A percentile compares a stretch with the other conserved stretches of the same genome.
These are phyloP conservation scores for Oryzias javanicus DNA, from an alignment of 2,113 vertebrate genomes.

Conservation along the genomic window DNA sequence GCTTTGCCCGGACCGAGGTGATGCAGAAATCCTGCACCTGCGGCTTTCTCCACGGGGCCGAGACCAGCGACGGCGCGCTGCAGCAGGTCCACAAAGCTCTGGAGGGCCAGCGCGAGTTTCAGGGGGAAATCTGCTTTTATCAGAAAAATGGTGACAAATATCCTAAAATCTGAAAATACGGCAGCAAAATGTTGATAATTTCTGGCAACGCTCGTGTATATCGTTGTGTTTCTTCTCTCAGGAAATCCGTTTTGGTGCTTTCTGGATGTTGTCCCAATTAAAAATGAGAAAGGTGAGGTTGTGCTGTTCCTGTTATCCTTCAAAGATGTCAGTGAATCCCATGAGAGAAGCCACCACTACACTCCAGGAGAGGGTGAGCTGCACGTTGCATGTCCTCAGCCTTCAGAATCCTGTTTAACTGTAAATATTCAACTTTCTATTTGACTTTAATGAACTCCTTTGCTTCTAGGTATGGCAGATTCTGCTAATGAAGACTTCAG, in stretches of 20 bases:
- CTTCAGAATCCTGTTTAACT: neutral
- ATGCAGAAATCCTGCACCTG: conserved; percentile 97
- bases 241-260: conserved; percentile 89
- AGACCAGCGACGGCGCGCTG: conserved; percentile 84
- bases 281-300: conserved; percentile 95
- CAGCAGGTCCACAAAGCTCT: conserved; percentile 87
- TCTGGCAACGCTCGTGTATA: too few relatives aligned
- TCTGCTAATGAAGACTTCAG: conserved; percentile 76
- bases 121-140: conserved; percentile 91
- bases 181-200: too few relatives aligned
- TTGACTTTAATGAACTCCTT: neutral
- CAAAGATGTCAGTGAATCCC: conserved; percentile 89
- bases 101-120: conserved; percentile 89
- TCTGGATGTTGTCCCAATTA: conserved; percentile 95
- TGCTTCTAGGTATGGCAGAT: conserved; percentile 51
- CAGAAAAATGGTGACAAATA: conserved; percentile 84
- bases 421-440: neutral
- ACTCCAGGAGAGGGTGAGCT: conserved; percentile 79
- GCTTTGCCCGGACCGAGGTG: conserved; percentile 89
- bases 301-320: conserved; percentile 96
- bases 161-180: neutral
- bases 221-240: conserved; percentile 42
- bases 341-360: conserved; percentile 66
- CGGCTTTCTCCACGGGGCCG: conserved; percentile 87
- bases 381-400: neutral